Evolutionary conservation across 2,113 vertebrate genomes (phyloP), one percentile per base, ranked within the genome.

Genomic region (Tychaedon coryphoeus): DNA sequence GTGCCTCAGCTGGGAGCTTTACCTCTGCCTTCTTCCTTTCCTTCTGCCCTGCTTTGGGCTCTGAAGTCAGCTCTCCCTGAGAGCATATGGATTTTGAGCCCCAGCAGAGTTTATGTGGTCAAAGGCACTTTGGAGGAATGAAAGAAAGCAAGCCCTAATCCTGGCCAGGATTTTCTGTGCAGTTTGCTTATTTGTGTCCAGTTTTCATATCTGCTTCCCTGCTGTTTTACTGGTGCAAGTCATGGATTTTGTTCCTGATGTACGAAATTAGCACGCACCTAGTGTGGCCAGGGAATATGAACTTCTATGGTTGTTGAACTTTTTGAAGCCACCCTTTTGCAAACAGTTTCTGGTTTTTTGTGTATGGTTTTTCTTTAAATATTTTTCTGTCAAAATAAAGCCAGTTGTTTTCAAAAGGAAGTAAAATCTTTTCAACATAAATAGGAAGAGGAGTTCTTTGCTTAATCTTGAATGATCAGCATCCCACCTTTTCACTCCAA

Each of bases 251-350:
- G 13, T 28, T 81, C 51, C 33, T 67, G 29, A 22, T 29, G 4
- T 23, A 9, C 33, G 33, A 74, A 54, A 43, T 14, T 6, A 42
- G 22, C 34, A 73, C 40, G 51, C 16, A 70, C 24, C 10, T 33
- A 14, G 14, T 3, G 23, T 81, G 53, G 19, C 53, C 57, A 78
- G 17, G 14, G 40, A 54, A 38, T 4, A 10, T 33, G 42, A 71
- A 42, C 5, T 58, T 56, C 13, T 45, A 0, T 0, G 1, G 18
- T 22, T 61, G 38, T 65, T 70, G 54, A 16, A 10, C 34, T 53
- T 85, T 73, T 42, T 77, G 51, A 80, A 93, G 34, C 19, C n/a
- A 33, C 12, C 7, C 12, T 43, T 72, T 76, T 65, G 25, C 24
- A 69, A 69, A n/a, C 3, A 12, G 23, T 28, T 42, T 66, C 34